phyloP scores from a whole-genome alignment of 2,113 vertebrate genomes.

The Lanius ludovicianus region DNA sequence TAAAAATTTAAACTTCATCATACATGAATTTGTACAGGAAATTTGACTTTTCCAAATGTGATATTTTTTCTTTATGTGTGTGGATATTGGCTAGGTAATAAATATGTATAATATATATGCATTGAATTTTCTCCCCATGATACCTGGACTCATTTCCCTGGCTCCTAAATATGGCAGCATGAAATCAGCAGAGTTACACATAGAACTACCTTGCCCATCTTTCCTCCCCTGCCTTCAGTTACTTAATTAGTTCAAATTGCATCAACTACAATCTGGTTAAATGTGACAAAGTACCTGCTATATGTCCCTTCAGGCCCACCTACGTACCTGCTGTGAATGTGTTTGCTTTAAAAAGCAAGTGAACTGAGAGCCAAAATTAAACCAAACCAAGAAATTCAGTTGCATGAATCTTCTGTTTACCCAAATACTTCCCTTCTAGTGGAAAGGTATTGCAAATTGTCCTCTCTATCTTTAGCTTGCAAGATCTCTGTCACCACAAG shows the following conservation, averaged over 20 bases:
- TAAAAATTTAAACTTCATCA: neutral
- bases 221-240: neutral
- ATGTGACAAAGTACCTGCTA: neutral
- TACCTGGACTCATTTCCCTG: neutral
- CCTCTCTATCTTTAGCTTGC: neutral
- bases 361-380: neutral
- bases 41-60: neutral
- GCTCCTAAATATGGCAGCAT: neutral
- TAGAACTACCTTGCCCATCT: neutral
- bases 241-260: neutral
- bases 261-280: neutral
- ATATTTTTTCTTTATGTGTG: neutral
- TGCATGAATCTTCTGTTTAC: neutral
- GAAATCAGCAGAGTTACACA: neutral
- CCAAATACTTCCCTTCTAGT: neutral
- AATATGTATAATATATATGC: neutral
- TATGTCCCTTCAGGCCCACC: neutral
- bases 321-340: neutral
- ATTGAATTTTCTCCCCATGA: neutral
- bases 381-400: neutral
- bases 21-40: neutral
- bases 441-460: neutral
- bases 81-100: neutral
- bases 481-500: neutral
- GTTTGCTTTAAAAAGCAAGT: neutral